These are phyloP conservation scores for Glyphotaelius pellucidus DNA, from an alignment of 2,888 invertebrate species.

Conservation along the genomic window DNA sequence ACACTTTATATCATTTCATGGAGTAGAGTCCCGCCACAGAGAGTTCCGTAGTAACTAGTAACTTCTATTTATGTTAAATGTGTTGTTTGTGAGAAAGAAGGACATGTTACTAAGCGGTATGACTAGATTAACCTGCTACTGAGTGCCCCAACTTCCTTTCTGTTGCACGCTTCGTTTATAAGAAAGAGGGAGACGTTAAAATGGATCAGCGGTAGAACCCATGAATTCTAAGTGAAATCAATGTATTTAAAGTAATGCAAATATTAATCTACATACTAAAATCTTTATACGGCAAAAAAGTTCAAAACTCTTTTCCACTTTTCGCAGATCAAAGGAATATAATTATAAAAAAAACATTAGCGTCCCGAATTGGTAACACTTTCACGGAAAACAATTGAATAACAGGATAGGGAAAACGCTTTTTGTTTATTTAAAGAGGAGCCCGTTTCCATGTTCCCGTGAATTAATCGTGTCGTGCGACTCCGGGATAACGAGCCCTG, in stretches of 20 bases:
- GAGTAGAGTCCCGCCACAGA: not conserved
- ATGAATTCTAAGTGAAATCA: not conserved
- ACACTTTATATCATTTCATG: not conserved
- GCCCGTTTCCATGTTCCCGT: constrained; percentile 26
- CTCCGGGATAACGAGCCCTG: constrained; percentile 47
- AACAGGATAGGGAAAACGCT: constrained; percentile 30
- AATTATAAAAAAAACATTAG: constrained; percentile 33
- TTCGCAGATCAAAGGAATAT: not conserved
- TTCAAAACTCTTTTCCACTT: not conserved
- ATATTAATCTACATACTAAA: not conserved
- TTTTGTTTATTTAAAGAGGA: constrained; percentile 48
- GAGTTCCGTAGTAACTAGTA: not conserved
- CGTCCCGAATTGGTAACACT: constrained; percentile 32
- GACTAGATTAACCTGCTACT: not conserved
- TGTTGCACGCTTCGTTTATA: not conserved
- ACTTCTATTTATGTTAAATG: not conserved
- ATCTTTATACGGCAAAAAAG: not conserved
- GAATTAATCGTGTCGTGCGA: constrained; percentile 42
- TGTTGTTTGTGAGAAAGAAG: not conserved
- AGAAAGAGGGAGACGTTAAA: not conserved
- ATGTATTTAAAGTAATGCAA: not conserved
- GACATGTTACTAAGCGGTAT: not conserved
- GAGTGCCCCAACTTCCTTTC: not conserved
- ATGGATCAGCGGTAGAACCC: not conserved
- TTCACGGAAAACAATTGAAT: constrained; percentile 35